phyloP scores from a whole-genome alignment of 2,113 vertebrate species.

The Macrotis lagotis region DNA sequence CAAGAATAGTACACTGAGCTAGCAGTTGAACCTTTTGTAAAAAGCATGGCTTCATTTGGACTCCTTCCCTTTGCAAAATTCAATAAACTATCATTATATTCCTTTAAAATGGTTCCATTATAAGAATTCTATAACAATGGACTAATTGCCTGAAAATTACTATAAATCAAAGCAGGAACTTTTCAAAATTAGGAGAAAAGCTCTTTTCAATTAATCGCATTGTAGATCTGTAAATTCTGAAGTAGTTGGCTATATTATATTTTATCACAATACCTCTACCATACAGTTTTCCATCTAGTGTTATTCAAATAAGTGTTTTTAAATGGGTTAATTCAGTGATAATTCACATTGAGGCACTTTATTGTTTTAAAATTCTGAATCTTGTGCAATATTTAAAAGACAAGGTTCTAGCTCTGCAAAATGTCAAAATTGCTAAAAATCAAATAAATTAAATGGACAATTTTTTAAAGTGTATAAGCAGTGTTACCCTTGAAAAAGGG shows the following conservation, averaged over 20 bases:
- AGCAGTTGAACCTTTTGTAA: conserved; percentile 80
- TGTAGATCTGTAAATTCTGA: conserved; percentile 80
- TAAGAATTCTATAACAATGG: conserved; percentile 86
- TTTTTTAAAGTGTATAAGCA: conserved; percentile 36
- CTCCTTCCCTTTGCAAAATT: conserved; percentile 87
- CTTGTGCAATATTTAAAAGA: conserved; percentile 77
- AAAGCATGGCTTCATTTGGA: conserved; percentile 82
- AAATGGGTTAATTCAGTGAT: conserved; percentile 75
- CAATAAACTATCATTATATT: conserved; percentile 94
- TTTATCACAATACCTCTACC: conserved; percentile 72
- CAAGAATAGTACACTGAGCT: conserved; percentile 74
- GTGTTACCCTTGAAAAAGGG: conserved; percentile 61
- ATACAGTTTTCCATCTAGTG: conserved; percentile 71
- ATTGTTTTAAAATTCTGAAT: conserved; percentile 74
- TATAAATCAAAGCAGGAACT: conserved; percentile 94
- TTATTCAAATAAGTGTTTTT: conserved; percentile 79
- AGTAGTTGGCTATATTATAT: conserved; percentile 77
- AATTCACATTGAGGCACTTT: conserved; percentile 71
- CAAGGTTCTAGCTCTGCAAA: conserved; percentile 66
- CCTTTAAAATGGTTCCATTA: conserved; percentile 93
- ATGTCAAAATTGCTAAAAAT: conserved; percentile 64
- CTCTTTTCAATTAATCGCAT: conserved; percentile 91
- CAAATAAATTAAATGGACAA: conserved; percentile 54
- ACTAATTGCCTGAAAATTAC: conserved; percentile 93
- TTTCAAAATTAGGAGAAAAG: conserved; percentile 87